Evolutionary conservation across 2,888 invertebrate genomes (phyloP).

Genomic region (Thyatira batis): DNA sequence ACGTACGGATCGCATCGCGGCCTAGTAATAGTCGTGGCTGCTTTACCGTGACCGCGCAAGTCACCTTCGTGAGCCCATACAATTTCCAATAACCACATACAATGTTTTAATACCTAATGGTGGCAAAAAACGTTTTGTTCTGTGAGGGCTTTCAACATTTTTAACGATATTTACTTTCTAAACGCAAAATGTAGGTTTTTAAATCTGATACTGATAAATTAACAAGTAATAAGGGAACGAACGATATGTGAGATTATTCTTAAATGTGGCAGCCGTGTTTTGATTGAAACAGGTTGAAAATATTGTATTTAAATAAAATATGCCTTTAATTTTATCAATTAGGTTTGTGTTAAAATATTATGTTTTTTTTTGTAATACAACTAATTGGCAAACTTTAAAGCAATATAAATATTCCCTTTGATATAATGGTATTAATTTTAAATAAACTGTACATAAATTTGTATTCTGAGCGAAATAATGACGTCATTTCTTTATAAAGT

Average conservation of each 20-base stretch:
- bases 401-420: not conserved
- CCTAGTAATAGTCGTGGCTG: no score
- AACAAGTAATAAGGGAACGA: not conserved
- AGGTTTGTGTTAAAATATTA: not conserved
- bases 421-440: not conserved
- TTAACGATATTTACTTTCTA: not conserved
- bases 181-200: not conserved
- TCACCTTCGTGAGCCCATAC: no score
- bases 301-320: slow-evolving; percentile 1
- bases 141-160: not conserved
- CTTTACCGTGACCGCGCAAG: no score
- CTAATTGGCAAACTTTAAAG: not conserved
- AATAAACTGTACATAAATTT: slow-evolving; percentile 11
- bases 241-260: slow-evolving; percentile 13
- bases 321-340: not conserved
- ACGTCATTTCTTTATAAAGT: slow-evolving; percentile 7
- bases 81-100: no score
- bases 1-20: no score
- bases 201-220: not conserved
- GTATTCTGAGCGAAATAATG: slow-evolving; percentile 6
- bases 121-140: not conserved
- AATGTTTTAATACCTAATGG: no score
- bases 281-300: slow-evolving; percentile 15
- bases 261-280: slow-evolving; percentile 8
- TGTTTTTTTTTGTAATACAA: not conserved